Evolutionary conservation across 2,113 vertebrate species (phyloP).

Genomic region (Oreochromis tanganicae): DNA sequence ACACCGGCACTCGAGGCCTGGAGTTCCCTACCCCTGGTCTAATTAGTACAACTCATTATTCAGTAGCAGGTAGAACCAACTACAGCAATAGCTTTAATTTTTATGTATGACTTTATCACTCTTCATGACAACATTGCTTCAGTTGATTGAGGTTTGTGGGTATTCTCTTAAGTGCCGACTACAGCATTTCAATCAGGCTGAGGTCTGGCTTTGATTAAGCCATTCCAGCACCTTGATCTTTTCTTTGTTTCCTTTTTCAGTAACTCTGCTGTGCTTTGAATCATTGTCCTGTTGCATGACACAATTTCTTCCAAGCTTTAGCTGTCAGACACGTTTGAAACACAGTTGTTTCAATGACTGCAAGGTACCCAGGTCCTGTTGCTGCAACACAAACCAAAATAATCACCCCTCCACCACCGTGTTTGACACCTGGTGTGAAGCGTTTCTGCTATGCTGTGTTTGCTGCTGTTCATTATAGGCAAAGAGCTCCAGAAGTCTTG

Average conservation of each 20-base stretch:
- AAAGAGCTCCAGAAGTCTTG: neutral
- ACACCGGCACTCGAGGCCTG: neutral
- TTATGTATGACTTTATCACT: neutral
- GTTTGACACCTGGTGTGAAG: neutral
- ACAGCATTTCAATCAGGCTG: neutral
- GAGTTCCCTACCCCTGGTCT: neutral
- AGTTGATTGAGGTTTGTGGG: neutral
- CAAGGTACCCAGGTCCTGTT: neutral
- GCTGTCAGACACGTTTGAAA: neutral
- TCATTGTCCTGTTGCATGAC: neutral
- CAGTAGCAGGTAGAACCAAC: neutral
- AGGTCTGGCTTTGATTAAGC: neutral
- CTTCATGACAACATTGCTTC: neutral
- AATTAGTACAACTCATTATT: neutral
- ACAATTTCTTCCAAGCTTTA: neutral
- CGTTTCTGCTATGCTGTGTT: neutral
- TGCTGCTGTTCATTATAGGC: neutral
- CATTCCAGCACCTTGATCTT: neutral
- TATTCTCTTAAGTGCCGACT: neutral
- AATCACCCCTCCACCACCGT: neutral
- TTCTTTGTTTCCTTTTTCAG: neutral
- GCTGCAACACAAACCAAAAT: neutral
- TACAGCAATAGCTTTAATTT: neutral
- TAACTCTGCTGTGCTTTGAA: neutral
- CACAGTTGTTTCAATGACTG: neutral